Evolutionary conservation across 2,113 vertebrate genomes (phyloP), one percentile per base, ranked within the genome.

Genomic region (Eulemur macaco): DNA sequence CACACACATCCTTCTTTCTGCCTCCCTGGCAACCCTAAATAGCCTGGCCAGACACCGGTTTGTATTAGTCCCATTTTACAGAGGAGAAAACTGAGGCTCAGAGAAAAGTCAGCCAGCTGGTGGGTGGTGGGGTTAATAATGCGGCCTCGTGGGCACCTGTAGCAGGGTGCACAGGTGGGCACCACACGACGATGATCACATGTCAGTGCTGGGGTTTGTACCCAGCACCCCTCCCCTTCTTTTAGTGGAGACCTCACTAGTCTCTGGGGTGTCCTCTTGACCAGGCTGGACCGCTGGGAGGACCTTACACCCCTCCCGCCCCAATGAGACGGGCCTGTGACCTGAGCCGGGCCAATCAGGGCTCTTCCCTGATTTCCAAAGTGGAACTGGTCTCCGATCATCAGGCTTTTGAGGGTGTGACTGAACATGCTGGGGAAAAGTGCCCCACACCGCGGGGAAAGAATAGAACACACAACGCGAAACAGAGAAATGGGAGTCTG

Each of bases 91-190:
- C n/a, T 21, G 81, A 88, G 87, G 86, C 86, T 50, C 23, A 1
- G 47, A 13, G 52, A 21, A n/a, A 80, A 39, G 52, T 23, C 47
- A 25, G 66, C 54, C 58, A 2, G 8, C 73, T 23, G 31, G 52
- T 3, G 13, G 27, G 25, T 0, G 31, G 27, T 13, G n/a, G 63
- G 42, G 20, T 50, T 45, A 27, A 25, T 37, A 45, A 60, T 25
- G 5, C 0, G 3, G 8, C 10, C 23, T 76, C 0, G 4, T 4
- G 6, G n/a, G 74, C 10, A 25, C 8, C 29, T 8, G 58, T 52
- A 25, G 47, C 17, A 13, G 37, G 63, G 8, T 9, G 63, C 37
- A 10, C 34, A 29, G 27, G 23, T 8, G 7, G 27, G 47, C 18
- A 25, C 42, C 37, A 3, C 1, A 0, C 21, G 8, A 21, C 0